Evolutionary conservation across 2,113 vertebrate genomes (phyloP), one percentile per base, ranked within the genome.

Genomic region (Macaca nemestrina): DNA sequence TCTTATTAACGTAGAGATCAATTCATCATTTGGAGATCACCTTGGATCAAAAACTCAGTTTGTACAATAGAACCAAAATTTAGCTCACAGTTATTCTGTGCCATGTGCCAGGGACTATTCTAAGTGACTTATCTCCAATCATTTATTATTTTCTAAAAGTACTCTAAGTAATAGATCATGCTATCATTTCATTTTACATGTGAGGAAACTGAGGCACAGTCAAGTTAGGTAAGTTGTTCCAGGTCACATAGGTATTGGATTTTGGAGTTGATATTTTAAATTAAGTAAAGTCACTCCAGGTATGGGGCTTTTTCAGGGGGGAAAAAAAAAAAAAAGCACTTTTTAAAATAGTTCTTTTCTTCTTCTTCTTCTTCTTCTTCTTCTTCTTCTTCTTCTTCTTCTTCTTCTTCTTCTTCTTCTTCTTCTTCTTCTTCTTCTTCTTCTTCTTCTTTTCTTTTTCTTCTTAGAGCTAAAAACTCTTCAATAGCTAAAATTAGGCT

Each of bases 391-490:
- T 38, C 38, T 38, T 38, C 38, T 38, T 38, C 38, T 38, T 38
- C 38, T 38, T 38, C 38, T 38, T 38, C 38, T 38, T 38, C 38
- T 38, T 38, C 38, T 38, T 38, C 38, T 38, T 38, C 38, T 38
- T 38, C 38, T 38, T 38, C 38, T 38, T 38, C 38, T 38, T 38
- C 38, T 38, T 38, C 38, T 38, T 38, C 38, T 38, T 38, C 38
- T 38, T 38, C 38, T 38, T 38, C 38, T 38, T 38, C 38, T 38
- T 38, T 45, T 72, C 38, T 40, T 3, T 76, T 8, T 3, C 73
- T 8, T 68, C 43, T 95, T 81, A 75, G 57, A 90, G 45, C 10
- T 13, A 8, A 98, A 93, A 81, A 1, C 20, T 86, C n/a, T 96
- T 82, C 59, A 25, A n/a, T 17, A 4, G 52, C 30, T 64, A 87